phyloP scores from a whole-genome alignment of 1,140 invertebrate genomes.

The Stegodyphus mimosarum region DNA sequence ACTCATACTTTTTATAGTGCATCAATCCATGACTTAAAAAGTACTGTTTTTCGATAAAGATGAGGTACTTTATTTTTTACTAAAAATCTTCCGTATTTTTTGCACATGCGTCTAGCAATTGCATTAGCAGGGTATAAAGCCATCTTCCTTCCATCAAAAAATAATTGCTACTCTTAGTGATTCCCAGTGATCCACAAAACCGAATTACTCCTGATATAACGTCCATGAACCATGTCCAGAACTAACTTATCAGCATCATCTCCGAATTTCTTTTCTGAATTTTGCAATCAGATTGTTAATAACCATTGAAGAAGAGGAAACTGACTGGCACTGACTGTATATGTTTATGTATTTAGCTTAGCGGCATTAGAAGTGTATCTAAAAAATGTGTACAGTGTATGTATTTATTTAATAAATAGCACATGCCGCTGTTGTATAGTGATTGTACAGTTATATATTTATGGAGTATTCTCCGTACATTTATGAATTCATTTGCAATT shows the following conservation, averaged over 20 bases:
- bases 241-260: not conserved
- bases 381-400: slow-evolving; percentile 34
- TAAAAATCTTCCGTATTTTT: too few relatives aligned
- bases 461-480: not conserved
- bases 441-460: slow-evolving; percentile 56
- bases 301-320: not conserved
- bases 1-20: too few relatives aligned
- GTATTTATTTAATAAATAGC: slow-evolving; percentile 42
- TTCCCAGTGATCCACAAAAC: slow-evolving; percentile 33
- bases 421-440: slow-evolving; percentile 41
- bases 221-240: slow-evolving; percentile 49
- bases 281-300: not conserved
- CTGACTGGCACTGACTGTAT: not conserved
- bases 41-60: too few relatives aligned
- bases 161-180: not conserved
- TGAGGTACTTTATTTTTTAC: too few relatives aligned
- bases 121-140: not conserved
- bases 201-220: slow-evolving; percentile 50
- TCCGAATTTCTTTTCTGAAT: not conserved
- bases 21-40: too few relatives aligned
- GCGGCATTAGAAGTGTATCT: slow-evolving; percentile 7
- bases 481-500: slow-evolving; percentile 1
- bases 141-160: not conserved
- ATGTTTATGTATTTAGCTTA: slow-evolving; percentile 41
- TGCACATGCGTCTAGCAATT: not conserved